phyloP scores from a whole-genome alignment of 2,113 vertebrate species.

The Aythya baeri region DNA sequence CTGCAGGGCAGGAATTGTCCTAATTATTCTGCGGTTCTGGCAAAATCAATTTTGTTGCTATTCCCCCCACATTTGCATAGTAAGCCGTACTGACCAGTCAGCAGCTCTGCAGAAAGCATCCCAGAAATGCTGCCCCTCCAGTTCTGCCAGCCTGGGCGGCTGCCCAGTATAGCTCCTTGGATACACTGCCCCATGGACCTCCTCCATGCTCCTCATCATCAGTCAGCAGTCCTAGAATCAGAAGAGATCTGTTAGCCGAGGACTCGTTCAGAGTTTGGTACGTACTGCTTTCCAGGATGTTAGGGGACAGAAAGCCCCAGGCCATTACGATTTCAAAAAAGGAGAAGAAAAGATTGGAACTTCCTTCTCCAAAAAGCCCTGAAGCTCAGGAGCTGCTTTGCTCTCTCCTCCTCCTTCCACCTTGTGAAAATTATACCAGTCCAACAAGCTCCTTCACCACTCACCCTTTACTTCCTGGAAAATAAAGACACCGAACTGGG shows the following conservation, averaged over 20 bases:
- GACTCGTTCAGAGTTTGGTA: background rate
- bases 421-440: slow-evolving; percentile 17
- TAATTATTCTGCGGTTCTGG: slow-evolving; percentile 57
- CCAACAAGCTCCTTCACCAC: background rate
- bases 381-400: background rate
- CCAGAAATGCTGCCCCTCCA: slow-evolving; percentile 56
- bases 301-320: background rate
- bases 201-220: background rate
- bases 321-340: background rate
- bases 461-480: background rate
- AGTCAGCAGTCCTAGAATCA: background rate
- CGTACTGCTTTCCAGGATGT: background rate
- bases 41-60: slow-evolving; percentile 53
- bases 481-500: background rate
- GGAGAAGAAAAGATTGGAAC: background rate
- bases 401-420: background rate
- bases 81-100: slow-evolving; percentile 12
- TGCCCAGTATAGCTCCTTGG: background rate
- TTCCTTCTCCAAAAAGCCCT: background rate
- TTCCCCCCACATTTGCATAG: background rate
- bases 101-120: slow-evolving; percentile 18
- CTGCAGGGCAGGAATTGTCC: slow-evolving; percentile 38
- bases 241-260: background rate
- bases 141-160: slow-evolving; percentile 18
- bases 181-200: background rate